Evolutionary conservation across 2,888 invertebrate species (phyloP).

Genomic region (Tyria jacobaeae): DNA sequence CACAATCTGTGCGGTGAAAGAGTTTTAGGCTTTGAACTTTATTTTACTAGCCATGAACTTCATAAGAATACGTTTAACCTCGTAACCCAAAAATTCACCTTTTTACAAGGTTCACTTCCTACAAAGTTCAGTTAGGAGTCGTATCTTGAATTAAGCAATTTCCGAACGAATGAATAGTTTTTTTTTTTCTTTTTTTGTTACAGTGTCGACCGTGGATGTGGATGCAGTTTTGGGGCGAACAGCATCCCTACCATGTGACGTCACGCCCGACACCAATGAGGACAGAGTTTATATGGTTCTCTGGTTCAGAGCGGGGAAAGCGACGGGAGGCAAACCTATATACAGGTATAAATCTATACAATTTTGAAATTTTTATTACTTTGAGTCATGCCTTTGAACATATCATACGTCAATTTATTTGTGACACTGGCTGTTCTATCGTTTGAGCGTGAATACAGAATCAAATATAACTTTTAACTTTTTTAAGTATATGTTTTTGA

Average conservation of each 20-base stretch:
- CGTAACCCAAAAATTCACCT: conserved; percentile 3
- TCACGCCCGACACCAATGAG: conserved; percentile 93
- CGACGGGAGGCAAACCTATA: conserved; percentile 94
- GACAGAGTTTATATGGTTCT: conserved; percentile 97
- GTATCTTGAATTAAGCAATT: conserved; percentile 10
- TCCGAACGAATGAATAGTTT: conserved; percentile 8
- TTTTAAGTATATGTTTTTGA: too few species aligned
- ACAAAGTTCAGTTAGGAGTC: conserved; percentile 8
- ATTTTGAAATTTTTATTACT: neutral
- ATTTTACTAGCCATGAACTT: too few species aligned
- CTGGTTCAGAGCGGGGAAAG: conserved; percentile 92
- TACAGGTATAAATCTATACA: conserved; percentile 89
- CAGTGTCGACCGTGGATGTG: conserved; percentile 87
- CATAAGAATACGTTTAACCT: too few species aligned
- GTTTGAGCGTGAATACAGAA: neutral
- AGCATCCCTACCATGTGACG: conserved; percentile 95
- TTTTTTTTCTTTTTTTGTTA: conserved; percentile 48
- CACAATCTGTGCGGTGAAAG: too few species aligned
- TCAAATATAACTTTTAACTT: too few species aligned
- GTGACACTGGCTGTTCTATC: neutral
- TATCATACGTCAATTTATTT: neutral
- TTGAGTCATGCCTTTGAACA: neutral
- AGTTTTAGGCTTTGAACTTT: too few species aligned
- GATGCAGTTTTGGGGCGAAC: conserved; percentile 94
- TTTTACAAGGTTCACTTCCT: conserved; percentile 19